Conservation (phyloP, 2,888 invertebrate genomes). For the Cosmopolites sordidus region DNA sequence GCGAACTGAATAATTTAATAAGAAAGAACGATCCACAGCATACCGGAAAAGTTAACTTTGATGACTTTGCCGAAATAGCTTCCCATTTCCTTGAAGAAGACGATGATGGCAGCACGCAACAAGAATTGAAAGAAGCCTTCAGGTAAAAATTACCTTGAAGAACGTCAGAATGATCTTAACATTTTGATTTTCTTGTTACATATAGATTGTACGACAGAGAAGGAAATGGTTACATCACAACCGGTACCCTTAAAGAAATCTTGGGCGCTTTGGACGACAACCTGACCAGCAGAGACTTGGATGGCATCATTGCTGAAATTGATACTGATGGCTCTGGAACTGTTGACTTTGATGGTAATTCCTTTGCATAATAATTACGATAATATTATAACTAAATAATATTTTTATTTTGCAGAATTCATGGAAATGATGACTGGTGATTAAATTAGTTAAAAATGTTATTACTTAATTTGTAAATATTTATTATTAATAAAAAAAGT, state of each 20-base stretch:
- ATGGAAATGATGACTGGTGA: conserved; percentile 95
- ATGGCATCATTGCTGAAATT: conserved; percentile 96
- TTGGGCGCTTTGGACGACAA: conserved; percentile 90
- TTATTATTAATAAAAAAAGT: too few relatives aligned
- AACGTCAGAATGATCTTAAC: neutral
- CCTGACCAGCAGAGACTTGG: conserved; percentile 84
- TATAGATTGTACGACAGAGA: conserved; percentile 91
- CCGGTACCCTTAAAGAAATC: conserved; percentile 88
- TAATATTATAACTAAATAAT: neutral
- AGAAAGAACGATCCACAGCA: conserved; percentile 88
- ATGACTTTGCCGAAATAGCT: conserved; percentile 88
- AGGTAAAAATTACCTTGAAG: conserved; percentile 53
- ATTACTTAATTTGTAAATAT: too few relatives aligned
- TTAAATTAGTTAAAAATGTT: conserved; percentile 46
- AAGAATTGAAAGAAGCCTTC: conserved; percentile 96
- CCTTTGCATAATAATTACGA: neutral
- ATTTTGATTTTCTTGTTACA: conserved; percentile 7
- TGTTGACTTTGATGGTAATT: conserved; percentile 94
- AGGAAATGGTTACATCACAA: conserved; percentile 91
- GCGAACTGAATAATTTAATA: conserved; percentile 51
- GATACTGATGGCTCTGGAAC: conserved; percentile 98
- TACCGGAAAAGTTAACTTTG: conserved; percentile 87
- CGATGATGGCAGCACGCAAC: conserved; percentile 80
- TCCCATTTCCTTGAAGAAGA: conserved; percentile 93
- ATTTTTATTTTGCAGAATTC: conserved; percentile 61